A percentile compares a stretch with the other conserved stretches of the same genome.
Evolutionary conservation across 1,140 invertebrate species (phyloP).

Genomic region (Cotesia vestalis): DNA sequence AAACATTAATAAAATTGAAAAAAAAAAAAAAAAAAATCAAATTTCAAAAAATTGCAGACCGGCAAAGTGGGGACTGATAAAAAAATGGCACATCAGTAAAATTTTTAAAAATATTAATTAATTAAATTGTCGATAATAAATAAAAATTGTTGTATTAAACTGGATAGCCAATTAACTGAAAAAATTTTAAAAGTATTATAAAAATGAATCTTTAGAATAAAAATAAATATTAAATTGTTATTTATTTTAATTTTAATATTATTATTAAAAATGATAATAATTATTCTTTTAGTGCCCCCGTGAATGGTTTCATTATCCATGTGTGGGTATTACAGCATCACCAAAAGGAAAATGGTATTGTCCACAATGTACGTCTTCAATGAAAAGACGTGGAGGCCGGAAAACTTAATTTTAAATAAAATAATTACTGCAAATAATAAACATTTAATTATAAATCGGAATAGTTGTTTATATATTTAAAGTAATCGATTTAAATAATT

Average conservation of each 20-base stretch:
- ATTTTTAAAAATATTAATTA: no score
- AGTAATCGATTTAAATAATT: conserved; percentile 33
- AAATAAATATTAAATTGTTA: not conserved
- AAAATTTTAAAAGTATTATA: no score
- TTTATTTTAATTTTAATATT: conserved; percentile 12
- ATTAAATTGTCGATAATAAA: no score
- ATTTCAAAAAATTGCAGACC: no score
- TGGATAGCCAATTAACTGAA: no score
- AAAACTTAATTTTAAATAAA: conserved; percentile 70
- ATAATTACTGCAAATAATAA: conserved; percentile 8
- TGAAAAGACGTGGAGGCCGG: conserved; percentile 83
- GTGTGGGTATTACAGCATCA: conserved; percentile 93
- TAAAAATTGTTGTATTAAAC: no score
- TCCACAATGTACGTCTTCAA: conserved; percentile 90
- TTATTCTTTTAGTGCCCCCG: conserved; percentile 83
- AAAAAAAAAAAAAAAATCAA: no score
- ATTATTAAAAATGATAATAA: conserved; percentile 24
- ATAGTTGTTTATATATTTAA: conserved; percentile 1
- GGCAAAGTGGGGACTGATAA: no score
- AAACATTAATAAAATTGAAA: no score
- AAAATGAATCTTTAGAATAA: no score
- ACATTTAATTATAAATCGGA: conserved; percentile 21
- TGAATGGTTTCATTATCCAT: conserved; percentile 99
- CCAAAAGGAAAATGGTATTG: conserved; percentile 99
- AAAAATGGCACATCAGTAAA: no score